Conservation (phyloP, 2,888 invertebrate species). For the Neoscelio sp. region DNA sequence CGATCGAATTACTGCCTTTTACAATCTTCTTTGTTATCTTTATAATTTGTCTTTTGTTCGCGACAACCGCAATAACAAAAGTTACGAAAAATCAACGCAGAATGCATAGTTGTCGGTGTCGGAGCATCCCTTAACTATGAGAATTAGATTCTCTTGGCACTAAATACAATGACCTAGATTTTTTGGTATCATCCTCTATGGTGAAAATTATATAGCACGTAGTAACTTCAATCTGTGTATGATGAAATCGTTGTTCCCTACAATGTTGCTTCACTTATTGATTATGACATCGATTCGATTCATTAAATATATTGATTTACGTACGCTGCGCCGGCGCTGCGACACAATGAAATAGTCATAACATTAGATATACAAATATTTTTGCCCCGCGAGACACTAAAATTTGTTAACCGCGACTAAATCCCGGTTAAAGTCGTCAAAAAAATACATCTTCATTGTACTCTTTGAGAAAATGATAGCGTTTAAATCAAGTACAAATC, state of each 20-base stretch:
- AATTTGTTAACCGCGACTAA: too few species aligned
- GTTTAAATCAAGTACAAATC: conserved; percentile 50
- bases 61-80: conserved; percentile 16
- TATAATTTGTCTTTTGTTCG: conserved; percentile 11
- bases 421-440: conserved; percentile 61
- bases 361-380: conserved; percentile 65
- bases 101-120: conserved; percentile 56
- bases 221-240: conserved; percentile 39
- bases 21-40: conserved; percentile 36
- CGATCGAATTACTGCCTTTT: conserved; percentile 34
- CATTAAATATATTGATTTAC: conserved; percentile 64
- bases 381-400: conserved; percentile 47
- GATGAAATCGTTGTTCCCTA: conserved; percentile 67
- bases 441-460: conserved; percentile 63
- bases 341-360: conserved; percentile 62
- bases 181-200: conserved; percentile 39
- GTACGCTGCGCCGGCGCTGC: conserved; percentile 67
- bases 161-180: conserved; percentile 59
- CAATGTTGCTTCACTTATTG: conserved; percentile 60
- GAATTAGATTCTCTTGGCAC: conserved; percentile 68
- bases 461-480: conserved; percentile 56
- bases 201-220: conserved; percentile 36
- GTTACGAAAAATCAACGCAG: conserved; percentile 22
- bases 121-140: conserved; percentile 61
- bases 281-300: conserved; percentile 67